These are phyloP conservation scores for Panorpa germanica DNA, from an alignment of 2,888 invertebrate species.

Conservation along the genomic window DNA sequence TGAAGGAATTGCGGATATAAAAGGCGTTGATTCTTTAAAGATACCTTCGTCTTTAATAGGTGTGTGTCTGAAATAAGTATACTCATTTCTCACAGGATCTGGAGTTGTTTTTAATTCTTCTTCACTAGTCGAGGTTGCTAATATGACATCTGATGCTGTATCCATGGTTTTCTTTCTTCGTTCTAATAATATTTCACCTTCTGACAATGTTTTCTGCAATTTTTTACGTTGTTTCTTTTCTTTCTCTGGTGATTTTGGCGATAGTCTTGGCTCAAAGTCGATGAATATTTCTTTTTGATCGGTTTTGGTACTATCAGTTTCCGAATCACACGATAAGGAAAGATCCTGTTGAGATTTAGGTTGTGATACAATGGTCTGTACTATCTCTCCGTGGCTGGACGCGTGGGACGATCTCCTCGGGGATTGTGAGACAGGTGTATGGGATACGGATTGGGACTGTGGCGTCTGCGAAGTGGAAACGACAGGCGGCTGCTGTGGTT, in stretches of 20 bases:
- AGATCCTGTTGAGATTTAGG: too few relatives aligned
- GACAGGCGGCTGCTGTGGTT: too few relatives aligned
- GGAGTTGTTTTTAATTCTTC: constrained; percentile 34
- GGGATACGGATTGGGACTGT: too few relatives aligned
- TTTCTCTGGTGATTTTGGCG: constrained; percentile 40
- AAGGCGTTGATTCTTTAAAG: constrained; percentile 18
- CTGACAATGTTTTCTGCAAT: constrained; percentile 60
- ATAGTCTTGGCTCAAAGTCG: constrained; percentile 63
- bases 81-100: constrained; percentile 28
- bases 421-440: too few relatives aligned
- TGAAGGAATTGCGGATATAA: not conserved
- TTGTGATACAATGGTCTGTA: too few relatives aligned
- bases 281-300: constrained; percentile 69
- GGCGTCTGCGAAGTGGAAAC: too few relatives aligned
- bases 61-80: constrained; percentile 30
- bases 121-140: constrained; percentile 38
- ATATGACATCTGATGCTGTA: constrained; percentile 27
- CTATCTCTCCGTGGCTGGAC: too few relatives aligned
- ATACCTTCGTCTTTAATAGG: constrained; percentile 39
- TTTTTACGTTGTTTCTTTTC: constrained; percentile 26
- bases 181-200: constrained; percentile 56
- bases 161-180: constrained; percentile 31
- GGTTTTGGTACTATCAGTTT: constrained; percentile 10
- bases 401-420: too few relatives aligned
- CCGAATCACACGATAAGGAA: constrained; percentile 13